phyloP scores from a whole-genome alignment of 2,113 vertebrate species.

The Calyptommatus sinebrachiatus region DNA sequence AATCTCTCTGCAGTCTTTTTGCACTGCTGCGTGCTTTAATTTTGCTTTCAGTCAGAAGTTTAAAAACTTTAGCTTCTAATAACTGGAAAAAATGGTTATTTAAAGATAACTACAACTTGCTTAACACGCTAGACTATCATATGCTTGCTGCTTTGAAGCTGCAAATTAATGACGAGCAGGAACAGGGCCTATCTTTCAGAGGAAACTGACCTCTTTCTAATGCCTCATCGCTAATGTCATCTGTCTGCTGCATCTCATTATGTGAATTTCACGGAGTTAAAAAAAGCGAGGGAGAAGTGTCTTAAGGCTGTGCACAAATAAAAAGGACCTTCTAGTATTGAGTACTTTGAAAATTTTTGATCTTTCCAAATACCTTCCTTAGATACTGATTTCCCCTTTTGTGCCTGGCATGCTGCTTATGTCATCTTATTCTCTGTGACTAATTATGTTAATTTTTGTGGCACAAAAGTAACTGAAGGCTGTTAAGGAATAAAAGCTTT shows the following conservation, averaged over 20 bases:
- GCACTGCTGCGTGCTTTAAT: slow-evolving; percentile 75
- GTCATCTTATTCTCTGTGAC: slow-evolving; percentile 84
- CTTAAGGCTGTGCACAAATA: slow-evolving; percentile 98
- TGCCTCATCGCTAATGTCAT: slow-evolving; percentile 93
- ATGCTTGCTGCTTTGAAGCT: slow-evolving; percentile 91
- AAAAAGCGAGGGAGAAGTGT: slow-evolving; percentile 70
- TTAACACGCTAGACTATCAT: slow-evolving; percentile 92
- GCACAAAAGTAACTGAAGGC: slow-evolving; percentile 86
- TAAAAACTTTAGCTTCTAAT: slow-evolving; percentile 87
- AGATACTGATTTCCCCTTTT: slow-evolving; percentile 82
- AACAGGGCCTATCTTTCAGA: slow-evolving; percentile 93
- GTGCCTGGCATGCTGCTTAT: slow-evolving; percentile 78
- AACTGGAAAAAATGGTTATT: slow-evolving; percentile 86
- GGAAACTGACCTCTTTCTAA: slow-evolving; percentile 97
- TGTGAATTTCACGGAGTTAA: slow-evolving; percentile 89
- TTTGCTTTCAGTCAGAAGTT: slow-evolving; percentile 81
- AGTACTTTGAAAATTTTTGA: slow-evolving; percentile 95
- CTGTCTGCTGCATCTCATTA: slow-evolving; percentile 98
- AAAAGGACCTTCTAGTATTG: slow-evolving; percentile 94
- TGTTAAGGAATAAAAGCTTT: slow-evolving; percentile 84
- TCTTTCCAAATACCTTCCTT: slow-evolving; percentile 93
- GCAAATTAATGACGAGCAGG: slow-evolving; percentile 94
- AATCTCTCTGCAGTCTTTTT: slow-evolving; percentile 71
- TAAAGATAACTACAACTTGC: slow-evolving; percentile 94
- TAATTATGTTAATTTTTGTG: slow-evolving; percentile 90